Conservation (phyloP, 2,113 vertebrate species). For the Chinchilla lanigera region DNA sequence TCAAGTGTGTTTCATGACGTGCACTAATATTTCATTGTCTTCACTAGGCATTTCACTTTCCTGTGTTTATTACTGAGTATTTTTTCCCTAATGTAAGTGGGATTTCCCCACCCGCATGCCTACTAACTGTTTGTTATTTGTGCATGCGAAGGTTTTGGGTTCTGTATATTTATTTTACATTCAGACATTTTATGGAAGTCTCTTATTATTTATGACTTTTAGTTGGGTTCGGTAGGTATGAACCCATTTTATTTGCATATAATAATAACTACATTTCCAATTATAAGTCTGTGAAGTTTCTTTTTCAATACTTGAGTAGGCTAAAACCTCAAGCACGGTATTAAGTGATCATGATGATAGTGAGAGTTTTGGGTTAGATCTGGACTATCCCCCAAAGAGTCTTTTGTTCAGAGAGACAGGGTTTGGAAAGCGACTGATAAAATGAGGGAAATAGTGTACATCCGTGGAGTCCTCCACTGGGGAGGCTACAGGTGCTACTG, state of each 20-base stretch:
- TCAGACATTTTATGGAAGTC: neutral
- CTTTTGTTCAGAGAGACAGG: neutral
- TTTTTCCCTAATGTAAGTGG: neutral
- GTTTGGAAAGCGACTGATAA: neutral
- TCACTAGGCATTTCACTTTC: neutral
- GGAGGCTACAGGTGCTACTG: neutral
- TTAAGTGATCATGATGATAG: neutral
- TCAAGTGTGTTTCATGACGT: neutral
- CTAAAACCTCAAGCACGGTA: neutral
- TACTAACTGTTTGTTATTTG: neutral
- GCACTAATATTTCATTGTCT: neutral
- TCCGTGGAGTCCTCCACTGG: neutral
- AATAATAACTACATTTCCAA: neutral
- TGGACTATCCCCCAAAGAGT: neutral
- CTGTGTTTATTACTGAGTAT: neutral
- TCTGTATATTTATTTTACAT: slow-evolving; percentile 7
- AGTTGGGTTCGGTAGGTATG: neutral
- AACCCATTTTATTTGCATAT: neutral
- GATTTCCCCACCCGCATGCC: neutral
- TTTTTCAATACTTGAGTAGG: neutral
- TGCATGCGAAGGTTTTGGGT: neutral
- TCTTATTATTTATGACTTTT: slow-evolving; percentile 42
- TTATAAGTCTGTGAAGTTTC: neutral
- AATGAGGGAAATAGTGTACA: neutral
- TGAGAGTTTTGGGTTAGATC: neutral